A percentile compares a stretch with the other conserved stretches of the same genome.
Evolutionary conservation across 2,113 vertebrate species (phyloP).

Genomic region (Xerus inauris): DNA sequence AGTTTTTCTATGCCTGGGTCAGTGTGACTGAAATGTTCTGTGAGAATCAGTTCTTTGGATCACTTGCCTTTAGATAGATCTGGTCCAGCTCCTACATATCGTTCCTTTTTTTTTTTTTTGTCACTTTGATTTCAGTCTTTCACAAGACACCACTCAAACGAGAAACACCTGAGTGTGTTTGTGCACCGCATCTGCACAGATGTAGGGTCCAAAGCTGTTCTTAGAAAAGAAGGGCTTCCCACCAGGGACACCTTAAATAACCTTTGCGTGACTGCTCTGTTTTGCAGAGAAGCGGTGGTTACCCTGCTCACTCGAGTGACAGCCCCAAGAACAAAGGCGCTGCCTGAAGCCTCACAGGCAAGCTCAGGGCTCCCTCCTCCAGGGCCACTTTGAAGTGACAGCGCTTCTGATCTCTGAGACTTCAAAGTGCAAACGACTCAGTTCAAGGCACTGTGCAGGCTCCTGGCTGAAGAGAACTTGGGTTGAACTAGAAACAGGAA

Average conservation of each 20-base stretch:
- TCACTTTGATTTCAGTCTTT: background rate
- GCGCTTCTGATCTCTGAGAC: background rate
- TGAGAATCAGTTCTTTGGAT: background rate
- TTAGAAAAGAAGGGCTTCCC: background rate
- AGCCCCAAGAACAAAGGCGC: background rate
- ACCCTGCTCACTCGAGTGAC: rapidly evolving
- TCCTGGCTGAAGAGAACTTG: background rate
- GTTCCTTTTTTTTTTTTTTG: background rate
- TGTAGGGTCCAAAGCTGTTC: rapidly evolving
- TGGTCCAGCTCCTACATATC: background rate
- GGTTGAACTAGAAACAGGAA: background rate
- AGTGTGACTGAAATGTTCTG: rapidly evolving
- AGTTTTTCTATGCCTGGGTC: background rate
- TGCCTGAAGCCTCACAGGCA: background rate
- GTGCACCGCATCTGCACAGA: rapidly evolving
- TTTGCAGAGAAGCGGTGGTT: background rate
- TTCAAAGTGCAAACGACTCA: background rate
- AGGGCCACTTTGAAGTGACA: background rate
- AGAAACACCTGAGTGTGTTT: rapidly evolving
- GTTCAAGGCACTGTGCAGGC: background rate
- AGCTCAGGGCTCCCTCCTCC: background rate
- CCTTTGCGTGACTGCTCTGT: background rate
- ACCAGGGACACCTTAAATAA: rapidly evolving
- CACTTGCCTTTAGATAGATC: no score
- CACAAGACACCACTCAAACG: rapidly evolving